Percentiles rank a stretch among this genome's conserved stretches.
Evolutionary conservation across 1,140 invertebrate genomes (phyloP).

Genomic region (Sesamia nonagrioides): DNA sequence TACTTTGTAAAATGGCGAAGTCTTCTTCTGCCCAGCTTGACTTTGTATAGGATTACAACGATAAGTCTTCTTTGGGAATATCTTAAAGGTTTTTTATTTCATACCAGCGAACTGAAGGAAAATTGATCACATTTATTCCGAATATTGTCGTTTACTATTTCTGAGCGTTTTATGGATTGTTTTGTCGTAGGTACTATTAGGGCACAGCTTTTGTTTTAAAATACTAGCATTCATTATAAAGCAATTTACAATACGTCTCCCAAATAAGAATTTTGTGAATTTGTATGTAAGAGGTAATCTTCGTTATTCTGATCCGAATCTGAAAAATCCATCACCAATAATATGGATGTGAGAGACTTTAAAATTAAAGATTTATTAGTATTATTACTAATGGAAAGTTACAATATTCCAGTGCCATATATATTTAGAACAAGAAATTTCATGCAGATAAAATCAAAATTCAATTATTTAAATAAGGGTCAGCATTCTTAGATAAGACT

Average conservation of each 20-base stretch:
- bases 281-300: too few species aligned
- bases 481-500: too few species aligned
- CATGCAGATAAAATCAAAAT: too few species aligned
- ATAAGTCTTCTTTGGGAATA: constrained; percentile 56
- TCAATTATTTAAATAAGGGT: too few species aligned
- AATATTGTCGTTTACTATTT: constrained; percentile 23
- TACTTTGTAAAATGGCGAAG: constrained; percentile 56
- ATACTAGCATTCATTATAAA: constrained; percentile 7
- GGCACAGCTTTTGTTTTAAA: background rate
- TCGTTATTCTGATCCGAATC: too few species aligned
- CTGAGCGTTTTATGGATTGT: constrained; percentile 28
- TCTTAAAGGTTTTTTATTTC: constrained; percentile 47
- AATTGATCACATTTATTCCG: constrained; percentile 42
- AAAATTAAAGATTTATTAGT: too few species aligned
- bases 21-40: constrained; percentile 50
- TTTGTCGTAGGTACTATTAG: constrained; percentile 14
- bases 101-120: constrained; percentile 35
- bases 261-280: background rate
- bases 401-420: too few species aligned
- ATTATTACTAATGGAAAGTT: too few species aligned
- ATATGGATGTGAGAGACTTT: too few species aligned
- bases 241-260: background rate
- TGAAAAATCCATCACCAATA: too few species aligned
- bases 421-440: too few species aligned
- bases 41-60: constrained; percentile 60